phyloP scores from a whole-genome alignment of 2,888 invertebrate genomes.

The Cyrtodaria siliqua region DNA sequence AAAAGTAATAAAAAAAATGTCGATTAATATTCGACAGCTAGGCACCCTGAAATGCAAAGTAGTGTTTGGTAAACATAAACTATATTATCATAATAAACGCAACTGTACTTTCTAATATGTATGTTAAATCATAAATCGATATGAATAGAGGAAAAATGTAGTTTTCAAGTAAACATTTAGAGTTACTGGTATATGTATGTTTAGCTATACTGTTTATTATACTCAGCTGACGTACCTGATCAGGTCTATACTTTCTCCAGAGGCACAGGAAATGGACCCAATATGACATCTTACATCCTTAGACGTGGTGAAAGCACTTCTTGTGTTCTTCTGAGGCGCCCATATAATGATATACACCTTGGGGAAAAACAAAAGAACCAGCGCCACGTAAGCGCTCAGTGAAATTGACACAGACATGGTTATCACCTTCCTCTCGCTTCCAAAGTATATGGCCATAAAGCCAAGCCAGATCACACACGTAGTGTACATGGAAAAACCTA shows the following conservation, averaged over 20 bases:
- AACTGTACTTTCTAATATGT: too few relatives aligned
- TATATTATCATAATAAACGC: too few relatives aligned
- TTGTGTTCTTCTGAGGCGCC: constrained; percentile 92
- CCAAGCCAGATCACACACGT: constrained; percentile 99
- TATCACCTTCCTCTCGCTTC: constrained; percentile 89
- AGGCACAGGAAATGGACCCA: constrained; percentile 85
- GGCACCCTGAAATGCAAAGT: too few relatives aligned
- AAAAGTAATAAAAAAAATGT: too few relatives aligned
- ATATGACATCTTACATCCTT: constrained; percentile 91
- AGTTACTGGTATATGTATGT: too few relatives aligned
- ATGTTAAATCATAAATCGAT: too few relatives aligned
- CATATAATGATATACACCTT: constrained; percentile 92
- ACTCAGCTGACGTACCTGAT: constrained; percentile 72
- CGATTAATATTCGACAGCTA: too few relatives aligned
- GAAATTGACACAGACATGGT: constrained; percentile 91
- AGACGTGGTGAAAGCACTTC: constrained; percentile 91
- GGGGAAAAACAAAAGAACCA: constrained; percentile 91
- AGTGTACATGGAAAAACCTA: constrained; percentile 99
- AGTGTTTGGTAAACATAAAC: too few relatives aligned
- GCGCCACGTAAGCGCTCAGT: constrained; percentile 91
- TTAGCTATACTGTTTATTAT: too few relatives aligned
- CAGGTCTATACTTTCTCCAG: constrained; percentile 80
- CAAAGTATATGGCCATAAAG: constrained; percentile 98
- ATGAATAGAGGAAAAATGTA: too few relatives aligned
- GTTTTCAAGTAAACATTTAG: too few relatives aligned